A percentile compares a stretch with the other conserved stretches of the same genome.
Evolutionary conservation across 2,888 invertebrate genomes (phyloP).

Genomic region (Fragum whitleyi): DNA sequence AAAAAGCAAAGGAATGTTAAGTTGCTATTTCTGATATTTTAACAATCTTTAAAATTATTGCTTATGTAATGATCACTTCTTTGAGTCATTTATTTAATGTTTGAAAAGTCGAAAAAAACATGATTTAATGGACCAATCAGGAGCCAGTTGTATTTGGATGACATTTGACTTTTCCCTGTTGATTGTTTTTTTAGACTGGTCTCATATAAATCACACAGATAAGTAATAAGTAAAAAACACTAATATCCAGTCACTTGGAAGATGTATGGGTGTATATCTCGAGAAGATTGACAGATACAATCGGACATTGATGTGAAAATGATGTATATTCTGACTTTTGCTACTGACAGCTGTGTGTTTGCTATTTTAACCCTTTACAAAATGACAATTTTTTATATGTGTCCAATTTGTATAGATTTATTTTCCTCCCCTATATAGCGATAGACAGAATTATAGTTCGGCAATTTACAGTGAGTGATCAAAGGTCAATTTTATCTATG

Average conservation of each 20-base stretch:
- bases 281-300: conserved; percentile 25
- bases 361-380: neutral
- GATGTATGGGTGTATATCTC: conserved; percentile 25
- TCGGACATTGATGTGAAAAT: conserved; percentile 59
- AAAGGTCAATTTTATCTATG: too few relatives aligned
- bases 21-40: neutral
- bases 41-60: neutral
- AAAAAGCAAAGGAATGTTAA: neutral
- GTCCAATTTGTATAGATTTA: too few relatives aligned
- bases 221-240: neutral
- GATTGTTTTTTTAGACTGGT: conserved; percentile 21
- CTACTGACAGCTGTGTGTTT: conserved; percentile 11
- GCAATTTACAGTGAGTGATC: too few relatives aligned
- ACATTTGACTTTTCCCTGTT: conserved; percentile 59
- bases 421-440: too few relatives aligned
- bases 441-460: too few relatives aligned
- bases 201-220: conserved; percentile 9
- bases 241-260: conserved; percentile 27
- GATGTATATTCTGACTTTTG: conserved; percentile 51
- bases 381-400: too few relatives aligned
- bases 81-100: conserved; percentile 13
- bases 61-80: conserved; percentile 14
- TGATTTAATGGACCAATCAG: conserved; percentile 42
- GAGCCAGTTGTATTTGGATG: conserved; percentile 31
- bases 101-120: neutral